A percentile compares a stretch with the other conserved stretches of the same genome.
Evolutionary conservation across 1,140 invertebrate species (phyloP).

Genomic region (Bombus pyrosoma): DNA sequence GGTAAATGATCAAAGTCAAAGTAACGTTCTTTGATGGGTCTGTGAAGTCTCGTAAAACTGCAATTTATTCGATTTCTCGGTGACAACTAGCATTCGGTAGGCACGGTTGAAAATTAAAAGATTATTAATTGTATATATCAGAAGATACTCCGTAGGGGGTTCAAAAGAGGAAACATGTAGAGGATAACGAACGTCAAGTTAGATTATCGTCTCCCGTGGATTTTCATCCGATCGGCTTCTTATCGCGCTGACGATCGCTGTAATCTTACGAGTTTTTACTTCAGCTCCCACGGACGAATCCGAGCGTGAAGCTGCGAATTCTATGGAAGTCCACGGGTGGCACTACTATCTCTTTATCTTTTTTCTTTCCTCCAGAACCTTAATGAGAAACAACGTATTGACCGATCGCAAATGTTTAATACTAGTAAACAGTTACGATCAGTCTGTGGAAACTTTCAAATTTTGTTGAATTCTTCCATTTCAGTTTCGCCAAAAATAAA

Average conservation of each 20-base stretch:
- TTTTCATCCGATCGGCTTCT: conserved; percentile 51
- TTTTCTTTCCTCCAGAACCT: conserved; percentile 28
- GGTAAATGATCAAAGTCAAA: not conserved
- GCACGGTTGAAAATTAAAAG: conserved; percentile 55
- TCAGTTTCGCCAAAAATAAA: conserved; percentile 23
- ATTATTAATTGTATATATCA: conserved; percentile 62
- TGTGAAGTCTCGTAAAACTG: conserved; percentile 22
- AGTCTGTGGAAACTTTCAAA: not conserved
- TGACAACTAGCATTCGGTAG: conserved; percentile 52
- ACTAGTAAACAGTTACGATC: conserved; percentile 35
- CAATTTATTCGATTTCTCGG: conserved; percentile 44
- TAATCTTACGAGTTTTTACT: conserved; percentile 59
- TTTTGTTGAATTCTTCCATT: conserved; percentile 41
- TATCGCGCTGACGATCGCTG: conserved; percentile 61
- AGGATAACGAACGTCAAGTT: conserved; percentile 60
- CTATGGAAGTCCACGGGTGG: conserved; percentile 55
- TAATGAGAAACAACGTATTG: conserved; percentile 57
- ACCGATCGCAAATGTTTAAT: conserved; percentile 45
- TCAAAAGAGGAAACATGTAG: conserved; percentile 1
- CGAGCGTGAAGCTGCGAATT: conserved; percentile 57
- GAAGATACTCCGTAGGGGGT: conserved; percentile 33
- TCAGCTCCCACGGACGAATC: conserved; percentile 34
- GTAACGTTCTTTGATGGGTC: not conserved
- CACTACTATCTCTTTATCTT: conserved; percentile 3
- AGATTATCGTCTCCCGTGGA: conserved; percentile 59